Base-by-base conservation (phyloP, 2,888 invertebrate genomes). In the Agrenia bidenticulata region DNA sequence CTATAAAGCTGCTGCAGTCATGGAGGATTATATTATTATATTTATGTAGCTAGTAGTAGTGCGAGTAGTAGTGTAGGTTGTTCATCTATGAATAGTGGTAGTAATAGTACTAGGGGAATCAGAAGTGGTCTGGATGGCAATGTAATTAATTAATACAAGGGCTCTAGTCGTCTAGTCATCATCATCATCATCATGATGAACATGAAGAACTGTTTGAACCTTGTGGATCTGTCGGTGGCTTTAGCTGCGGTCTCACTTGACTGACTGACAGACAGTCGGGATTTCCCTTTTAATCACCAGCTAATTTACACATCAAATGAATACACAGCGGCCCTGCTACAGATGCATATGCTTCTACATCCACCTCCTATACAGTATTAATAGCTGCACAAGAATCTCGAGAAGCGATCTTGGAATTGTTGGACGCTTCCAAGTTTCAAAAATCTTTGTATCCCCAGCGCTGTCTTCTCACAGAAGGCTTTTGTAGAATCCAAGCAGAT, bases 221-320 rank as follows among this genome's bases (percentile, higher is more conserved):
- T 45, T 45, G 45, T 45, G 45, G 45, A 45, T 45, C 45, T 45
- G 45, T 45, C 45, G n/a, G 45, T 45, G 45, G 45, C 45, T 45
- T 45, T 45, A 19, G 45, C 15, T 45, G 45, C 45, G 45, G 45
- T 45, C 19, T 19, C 45, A 45, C 45, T 45, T 45, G 45, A 45
- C 45, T 45, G n/a, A 45, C 45, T 45, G 45, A 45, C 45, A 17
- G 45, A 45, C 45, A 45, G 19, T 19, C 45, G n/a, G 15, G 19
- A 17, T 45, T 17, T 19, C 19, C 15, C 45, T 45, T 45, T 45
- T 45, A 45, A 45, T 45, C 45, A 45, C 15, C 45, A 45, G 32
- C 32, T 32, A 32, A 32, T 32, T 32, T 32, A 32, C 32, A 32
- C 32, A 32, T 32, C 32, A 32, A 32, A n/a, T n/a, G n/a, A n/a